Base-by-base conservation (phyloP, 2,888 invertebrate species). In the Trichogramma evanescens region DNA sequence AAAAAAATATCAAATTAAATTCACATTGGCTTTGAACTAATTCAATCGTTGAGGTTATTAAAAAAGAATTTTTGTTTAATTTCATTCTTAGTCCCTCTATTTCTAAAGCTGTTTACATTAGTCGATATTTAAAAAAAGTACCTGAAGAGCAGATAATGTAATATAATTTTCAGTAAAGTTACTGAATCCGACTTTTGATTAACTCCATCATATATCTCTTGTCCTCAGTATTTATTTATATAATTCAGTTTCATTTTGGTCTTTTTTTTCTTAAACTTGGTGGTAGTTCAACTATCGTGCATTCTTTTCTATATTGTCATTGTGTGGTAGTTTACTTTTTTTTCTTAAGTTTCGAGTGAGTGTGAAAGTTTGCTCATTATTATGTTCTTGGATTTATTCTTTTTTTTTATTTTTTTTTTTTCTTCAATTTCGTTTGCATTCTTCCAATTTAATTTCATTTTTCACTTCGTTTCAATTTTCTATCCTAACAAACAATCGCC, bases 81-180 rank as follows among this genome's bases (percentile, higher is more conserved):
- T 26, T 26, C 74, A 74, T 76, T 76, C 56, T 10, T 50, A 39
- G 40, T 26, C 13, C 76, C 76, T 76, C 75, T 74, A 74, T 76
- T 76, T 77, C 73, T 73, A 70, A 73, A 71, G 70, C 72, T 74
- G 73, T 73, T 71, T 72, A 76, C 71, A 72, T 72, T 77, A 77
- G 75, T 71, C 70, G 72, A 73, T 26, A 71, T 76, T 71, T 72
- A 72, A 63, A 65, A 66, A 61, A 68, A 65, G 60, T 66, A 26
- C 26, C 66, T 68, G 65, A 68, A 68, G 68, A 68, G 67, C 68
- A 67, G 68, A 67, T 53, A n/a, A 40, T 8, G 10, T 26, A 9
- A 50, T 54, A 46, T 9, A 45, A 9, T 45, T 45, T 45, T 45
- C 9, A 45, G n/a, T 45, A 9, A 8, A 9, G 45, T 9, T 9